Percentiles rank a stretch among this genome's conserved stretches.
phyloP scores from a whole-genome alignment of 2,113 vertebrate genomes.

The Centropristis striata region DNA sequence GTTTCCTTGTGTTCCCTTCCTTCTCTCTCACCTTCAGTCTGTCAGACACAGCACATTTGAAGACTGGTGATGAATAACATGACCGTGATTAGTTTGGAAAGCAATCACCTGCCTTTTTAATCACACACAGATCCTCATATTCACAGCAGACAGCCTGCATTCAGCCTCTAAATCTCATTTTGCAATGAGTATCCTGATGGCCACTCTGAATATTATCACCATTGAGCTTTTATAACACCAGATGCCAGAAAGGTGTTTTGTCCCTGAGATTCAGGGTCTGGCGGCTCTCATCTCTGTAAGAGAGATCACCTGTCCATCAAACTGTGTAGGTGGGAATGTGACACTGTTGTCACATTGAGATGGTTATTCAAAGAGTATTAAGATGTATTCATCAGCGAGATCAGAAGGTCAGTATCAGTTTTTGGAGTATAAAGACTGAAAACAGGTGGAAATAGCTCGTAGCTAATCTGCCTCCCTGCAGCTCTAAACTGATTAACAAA shows the following conservation, averaged over 20 bases:
- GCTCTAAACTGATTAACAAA: no score
- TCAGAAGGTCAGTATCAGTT: no score
- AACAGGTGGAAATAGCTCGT: no score
- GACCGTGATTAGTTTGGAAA: not conserved
- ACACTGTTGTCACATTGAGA: not conserved
- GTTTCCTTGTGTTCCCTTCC: no score
- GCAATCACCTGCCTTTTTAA: not conserved
- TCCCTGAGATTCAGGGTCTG: not conserved
- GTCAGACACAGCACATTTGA: not conserved
- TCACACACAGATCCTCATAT: not conserved
- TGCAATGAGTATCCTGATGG: slow-evolving; percentile 3
- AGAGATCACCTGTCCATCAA: slow-evolving; percentile 1
- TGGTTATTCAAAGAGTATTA: no score
- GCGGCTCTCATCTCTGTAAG: not conserved
- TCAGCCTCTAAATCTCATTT: slow-evolving; percentile 10
- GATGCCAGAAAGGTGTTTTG: not conserved
- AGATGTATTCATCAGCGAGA: no score
- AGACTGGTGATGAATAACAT: not conserved
- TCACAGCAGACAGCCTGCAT: not conserved
- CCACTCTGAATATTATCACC: slow-evolving; percentile 23
- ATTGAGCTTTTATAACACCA: not conserved
- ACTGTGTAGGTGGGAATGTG: not conserved
- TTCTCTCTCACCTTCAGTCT: not conserved
- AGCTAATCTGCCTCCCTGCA: no score
- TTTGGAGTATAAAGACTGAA: no score